Conservation (phyloP, 92 coral and sea anemone species). For the Metridium senile region DNA sequence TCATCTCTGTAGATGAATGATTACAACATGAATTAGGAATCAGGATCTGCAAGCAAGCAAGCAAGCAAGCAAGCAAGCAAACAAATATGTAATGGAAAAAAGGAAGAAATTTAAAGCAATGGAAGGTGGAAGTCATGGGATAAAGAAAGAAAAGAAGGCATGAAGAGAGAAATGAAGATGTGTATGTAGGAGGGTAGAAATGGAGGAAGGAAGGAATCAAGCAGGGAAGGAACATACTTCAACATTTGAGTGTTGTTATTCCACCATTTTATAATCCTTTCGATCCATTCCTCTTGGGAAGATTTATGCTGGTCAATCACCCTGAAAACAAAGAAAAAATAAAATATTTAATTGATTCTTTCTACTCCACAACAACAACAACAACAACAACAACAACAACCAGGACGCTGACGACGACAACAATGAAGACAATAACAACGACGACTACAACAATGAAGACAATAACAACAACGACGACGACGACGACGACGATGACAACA, state of each 20-base stretch:
- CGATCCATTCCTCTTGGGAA: background rate
- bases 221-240: background rate
- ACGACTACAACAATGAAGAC: no score
- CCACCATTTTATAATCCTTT: background rate
- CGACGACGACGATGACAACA: no score
- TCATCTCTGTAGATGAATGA: conserved; percentile 67
- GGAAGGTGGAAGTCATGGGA: no score
- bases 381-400: no score
- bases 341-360: no score
- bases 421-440: no score
- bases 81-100: background rate
- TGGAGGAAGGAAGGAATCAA: conserved; percentile 10
- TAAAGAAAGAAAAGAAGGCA: background rate
- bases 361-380: no score
- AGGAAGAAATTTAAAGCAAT: no score
- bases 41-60: background rate
- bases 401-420: no score
- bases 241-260: background rate
- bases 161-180: background rate
- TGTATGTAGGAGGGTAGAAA: conserved; percentile 1
- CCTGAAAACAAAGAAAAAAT: background rate
- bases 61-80: background rate
- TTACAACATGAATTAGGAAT: no score
- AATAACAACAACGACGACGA: no score
- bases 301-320: background rate